Evolutionary conservation across 1,140 invertebrate species (phyloP), one percentile per base, ranked within the genome.

Genomic region (Tetramorium alpestre): DNA sequence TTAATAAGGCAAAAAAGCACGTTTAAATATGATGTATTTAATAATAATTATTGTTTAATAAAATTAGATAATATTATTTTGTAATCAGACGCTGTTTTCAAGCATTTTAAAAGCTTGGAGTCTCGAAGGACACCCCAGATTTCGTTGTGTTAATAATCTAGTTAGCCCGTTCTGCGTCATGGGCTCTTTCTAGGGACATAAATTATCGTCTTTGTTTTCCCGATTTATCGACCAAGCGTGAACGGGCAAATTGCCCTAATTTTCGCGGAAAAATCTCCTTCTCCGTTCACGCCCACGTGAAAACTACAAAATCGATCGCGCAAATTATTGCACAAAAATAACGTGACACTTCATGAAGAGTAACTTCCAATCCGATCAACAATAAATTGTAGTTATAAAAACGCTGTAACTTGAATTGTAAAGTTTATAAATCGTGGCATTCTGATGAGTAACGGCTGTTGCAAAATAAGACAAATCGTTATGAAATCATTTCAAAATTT

Each of bases 171-270:
- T 51, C 28, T 7, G 28, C 60, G 44, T 69, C 65, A 70, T 3
- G 1, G 38, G 11, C 11, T 72, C 70, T 72, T 75, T 2, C 7
- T 47, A 28, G 10, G 10, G 6, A 47, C 38, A 22, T 38, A 73
- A 75, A 73, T 84, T 84, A 84, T 62, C 80, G 54, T 75, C 80
- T 84, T 84, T 84, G 80, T 82, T 47, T 82, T 47, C n/a, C 33
- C 38, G 41, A 84, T 49, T 49, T 11, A 25, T 84, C 80, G 38
- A 75, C 38, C 7, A 49, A 25, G 18, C 10, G 69, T 13, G 60
- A 84, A 82, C n/a, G 11, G 22, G 28, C 80, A 49, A 73, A 60
- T 60, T 73, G 41, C 7, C 70, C 58, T 22, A 60, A 60, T 84
- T 73, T 18, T 84, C 54, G 7, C 18, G 22, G 22, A 56, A 56